phyloP scores from a whole-genome alignment of 2,113 vertebrate species.

The Stigmatopora nigra region DNA sequence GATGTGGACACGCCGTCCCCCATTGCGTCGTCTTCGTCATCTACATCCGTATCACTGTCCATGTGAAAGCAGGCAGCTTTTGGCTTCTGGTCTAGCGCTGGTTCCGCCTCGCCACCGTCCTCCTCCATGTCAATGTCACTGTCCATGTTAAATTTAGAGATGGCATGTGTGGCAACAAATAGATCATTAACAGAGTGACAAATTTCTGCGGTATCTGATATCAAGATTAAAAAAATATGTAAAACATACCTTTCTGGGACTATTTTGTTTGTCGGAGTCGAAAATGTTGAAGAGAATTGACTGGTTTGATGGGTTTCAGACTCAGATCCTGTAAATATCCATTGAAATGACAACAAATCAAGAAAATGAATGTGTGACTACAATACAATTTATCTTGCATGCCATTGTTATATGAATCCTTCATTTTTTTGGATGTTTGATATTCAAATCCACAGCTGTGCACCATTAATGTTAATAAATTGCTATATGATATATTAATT shows the following conservation, averaged over 20 bases:
- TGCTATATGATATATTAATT: no score
- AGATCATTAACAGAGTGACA: no score
- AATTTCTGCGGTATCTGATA: neutral
- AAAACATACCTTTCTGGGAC: conserved; percentile 69
- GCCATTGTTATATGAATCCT: no score
- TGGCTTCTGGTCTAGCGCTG: conserved; percentile 8
- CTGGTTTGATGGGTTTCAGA: conserved; percentile 54
- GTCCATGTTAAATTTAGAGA: conserved; percentile 48
- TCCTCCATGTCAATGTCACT: conserved; percentile 63
- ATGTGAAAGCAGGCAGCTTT: conserved; percentile 38
- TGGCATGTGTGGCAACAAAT: neutral
- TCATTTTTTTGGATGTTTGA: no score
- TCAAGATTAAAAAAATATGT: neutral
- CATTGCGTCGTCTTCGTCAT: conserved; percentile 28
- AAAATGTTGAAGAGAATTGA: conserved; percentile 55
- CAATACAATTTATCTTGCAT: no score
- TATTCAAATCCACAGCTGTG: no score
- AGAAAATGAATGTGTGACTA: no score
- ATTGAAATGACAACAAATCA: neutral
- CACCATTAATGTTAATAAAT: no score
- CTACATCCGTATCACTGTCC: conserved; percentile 64
- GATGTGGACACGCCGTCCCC: neutral
- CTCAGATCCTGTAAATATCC: conserved; percentile 38
- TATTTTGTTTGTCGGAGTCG: conserved; percentile 56
- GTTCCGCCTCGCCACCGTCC: conserved; percentile 23